These are phyloP conservation scores for Ophion ventricosus DNA, from an alignment of 2,888 invertebrate species.

Conservation along the genomic window DNA sequence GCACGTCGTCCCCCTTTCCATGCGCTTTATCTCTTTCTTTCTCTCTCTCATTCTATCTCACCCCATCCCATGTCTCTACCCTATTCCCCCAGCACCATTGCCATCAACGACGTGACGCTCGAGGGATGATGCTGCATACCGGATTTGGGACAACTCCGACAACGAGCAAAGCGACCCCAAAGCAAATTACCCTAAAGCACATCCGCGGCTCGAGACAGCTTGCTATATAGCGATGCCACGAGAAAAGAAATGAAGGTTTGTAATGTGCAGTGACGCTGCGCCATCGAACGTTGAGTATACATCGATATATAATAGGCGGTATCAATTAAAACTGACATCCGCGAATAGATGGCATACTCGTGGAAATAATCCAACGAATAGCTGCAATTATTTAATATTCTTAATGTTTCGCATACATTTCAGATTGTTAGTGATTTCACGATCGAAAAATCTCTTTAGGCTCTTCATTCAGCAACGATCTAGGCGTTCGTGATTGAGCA, in stretches of 20 bases:
- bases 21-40: conserved; percentile 60
- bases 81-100: conserved; percentile 62
- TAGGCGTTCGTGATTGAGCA: conserved; percentile 44
- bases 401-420: conserved; percentile 55
- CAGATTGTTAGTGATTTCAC: conserved; percentile 42
- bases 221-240: conserved; percentile 31
- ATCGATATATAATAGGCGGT: conserved; percentile 10
- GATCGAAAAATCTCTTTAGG: conserved; percentile 44
- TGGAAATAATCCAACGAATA: conserved; percentile 42
- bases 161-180: conserved; percentile 58
- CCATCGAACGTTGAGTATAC: conserved; percentile 55
- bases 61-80: conserved; percentile 54
- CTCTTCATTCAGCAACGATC: conserved; percentile 52
- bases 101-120: conserved; percentile 67
- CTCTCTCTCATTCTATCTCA: conserved; percentile 23
- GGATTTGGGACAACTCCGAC: conserved; percentile 61
- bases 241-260: conserved; percentile 59
- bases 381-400: conserved; percentile 40
- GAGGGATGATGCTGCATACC: conserved; percentile 67
- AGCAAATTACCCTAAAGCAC: conserved; percentile 66
- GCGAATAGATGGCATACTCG: conserved; percentile 36
- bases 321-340: not conserved
- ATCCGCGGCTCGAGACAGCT: conserved; percentile 52
- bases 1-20: conserved; percentile 72
- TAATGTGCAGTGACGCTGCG: conserved; percentile 45